Percentiles rank a stretch among this genome's conserved stretches.
Evolutionary conservation across 2,888 invertebrate species (phyloP).

Genomic region (Ornithoptera alexandrae): DNA sequence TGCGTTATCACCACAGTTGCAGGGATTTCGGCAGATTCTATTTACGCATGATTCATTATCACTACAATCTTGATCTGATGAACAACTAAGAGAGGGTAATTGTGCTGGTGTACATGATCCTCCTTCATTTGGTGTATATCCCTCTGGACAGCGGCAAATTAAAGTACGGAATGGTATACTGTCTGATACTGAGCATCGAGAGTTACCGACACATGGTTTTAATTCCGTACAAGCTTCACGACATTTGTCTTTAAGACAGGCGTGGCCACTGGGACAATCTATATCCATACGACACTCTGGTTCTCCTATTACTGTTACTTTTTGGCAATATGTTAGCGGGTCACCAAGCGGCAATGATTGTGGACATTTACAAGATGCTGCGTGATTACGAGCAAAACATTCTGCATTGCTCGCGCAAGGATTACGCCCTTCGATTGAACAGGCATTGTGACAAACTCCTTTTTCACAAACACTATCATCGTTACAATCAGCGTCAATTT

Average conservation of each 20-base stretch:
- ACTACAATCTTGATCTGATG: constrained; percentile 88
- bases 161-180: constrained; percentile 92
- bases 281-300: constrained; percentile 88
- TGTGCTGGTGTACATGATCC: constrained; percentile 88
- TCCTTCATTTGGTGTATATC: constrained; percentile 88
- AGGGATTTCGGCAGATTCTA: constrained; percentile 91
- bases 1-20: constrained; percentile 92
- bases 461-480: constrained; percentile 85
- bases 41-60: constrained; percentile 91
- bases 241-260: constrained; percentile 89
- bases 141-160: constrained; percentile 92
- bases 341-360: constrained; percentile 88
- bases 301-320: constrained; percentile 66
- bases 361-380: constrained; percentile 90
- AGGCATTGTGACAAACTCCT: constrained; percentile 89
- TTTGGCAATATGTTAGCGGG: constrained; percentile 87
- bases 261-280: constrained; percentile 89
- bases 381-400: constrained; percentile 89
- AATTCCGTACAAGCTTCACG: constrained; percentile 88
- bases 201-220: constrained; percentile 86
- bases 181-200: constrained; percentile 90
- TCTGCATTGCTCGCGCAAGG: constrained; percentile 92
- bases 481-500: constrained; percentile 88
- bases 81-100: constrained; percentile 87
- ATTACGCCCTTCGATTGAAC: constrained; percentile 81